These are phyloP conservation scores for Virgularia gustaviana DNA, from an alignment of 92 coral and sea anemone genomes.

Conservation along the genomic window DNA sequence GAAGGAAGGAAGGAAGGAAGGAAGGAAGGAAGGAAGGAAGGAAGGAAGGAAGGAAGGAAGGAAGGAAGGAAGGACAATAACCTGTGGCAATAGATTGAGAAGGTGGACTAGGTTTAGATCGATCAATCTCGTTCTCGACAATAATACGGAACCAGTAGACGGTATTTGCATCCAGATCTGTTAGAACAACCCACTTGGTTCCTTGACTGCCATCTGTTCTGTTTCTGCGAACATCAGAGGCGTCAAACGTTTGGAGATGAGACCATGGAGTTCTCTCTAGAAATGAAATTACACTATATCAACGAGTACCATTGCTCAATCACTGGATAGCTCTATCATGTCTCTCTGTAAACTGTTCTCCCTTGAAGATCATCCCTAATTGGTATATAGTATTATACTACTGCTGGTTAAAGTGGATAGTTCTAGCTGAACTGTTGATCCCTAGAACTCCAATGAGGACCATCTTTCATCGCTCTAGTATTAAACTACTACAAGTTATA, in stretches of 20 bases:
- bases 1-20: background rate
- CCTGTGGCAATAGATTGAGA: slow-evolving; percentile 72
- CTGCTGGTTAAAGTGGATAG: too few species aligned
- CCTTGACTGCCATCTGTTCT: slow-evolving; percentile 59
- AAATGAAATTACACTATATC: too few species aligned
- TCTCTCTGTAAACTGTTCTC: too few species aligned
- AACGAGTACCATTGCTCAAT: too few species aligned
- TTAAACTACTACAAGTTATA: too few species aligned
- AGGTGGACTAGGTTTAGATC: slow-evolving; percentile 67
- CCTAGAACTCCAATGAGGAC: too few species aligned
- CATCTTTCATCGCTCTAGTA: too few species aligned
- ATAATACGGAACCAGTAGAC: slow-evolving; percentile 76
- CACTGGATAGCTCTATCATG: too few species aligned
- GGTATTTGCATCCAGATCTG: slow-evolving; percentile 70
- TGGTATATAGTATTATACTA: too few species aligned
- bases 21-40: background rate
- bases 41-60: background rate
- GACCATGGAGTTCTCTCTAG: slow-evolving; percentile 36
- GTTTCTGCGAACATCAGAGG: slow-evolving; percentile 21
- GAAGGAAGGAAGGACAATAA: slow-evolving; percentile 15
- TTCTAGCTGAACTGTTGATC: too few species aligned
- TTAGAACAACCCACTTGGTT: slow-evolving; percentile 63
- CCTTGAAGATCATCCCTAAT: too few species aligned
- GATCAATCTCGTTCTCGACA: slow-evolving; percentile 72
- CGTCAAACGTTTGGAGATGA: background rate